Conservation (phyloP, 2,113 vertebrate genomes). For the Cyprinodon brontotheroides region DNA sequence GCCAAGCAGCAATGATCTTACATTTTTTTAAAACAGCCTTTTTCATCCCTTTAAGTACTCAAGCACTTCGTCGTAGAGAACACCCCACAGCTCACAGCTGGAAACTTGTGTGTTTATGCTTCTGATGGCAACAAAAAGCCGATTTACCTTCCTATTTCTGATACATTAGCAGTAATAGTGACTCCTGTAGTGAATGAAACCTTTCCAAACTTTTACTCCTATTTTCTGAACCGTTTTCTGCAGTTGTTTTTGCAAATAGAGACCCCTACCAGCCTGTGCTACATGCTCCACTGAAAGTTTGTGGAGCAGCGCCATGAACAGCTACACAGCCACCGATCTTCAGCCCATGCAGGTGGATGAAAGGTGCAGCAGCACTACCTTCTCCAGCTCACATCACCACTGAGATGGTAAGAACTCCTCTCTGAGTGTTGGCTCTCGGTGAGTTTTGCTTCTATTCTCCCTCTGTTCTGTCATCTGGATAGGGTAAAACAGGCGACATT, state of each 20-base stretch:
- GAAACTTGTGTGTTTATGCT: slow-evolving; percentile 17
- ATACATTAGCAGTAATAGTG: slow-evolving; percentile 20
- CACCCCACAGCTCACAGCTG: slow-evolving; percentile 4
- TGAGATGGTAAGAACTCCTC: slow-evolving; percentile 44
- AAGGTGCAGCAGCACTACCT: slow-evolving; percentile 47
- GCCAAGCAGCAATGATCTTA: neutral
- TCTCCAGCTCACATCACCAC: slow-evolving; percentile 45
- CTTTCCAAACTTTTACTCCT: slow-evolving; percentile 21
- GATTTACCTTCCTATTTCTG: slow-evolving; percentile 21
- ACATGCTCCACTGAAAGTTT: slow-evolving; percentile 31
- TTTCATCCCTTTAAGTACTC: slow-evolving; percentile 16
- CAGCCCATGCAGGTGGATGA: slow-evolving; percentile 47
- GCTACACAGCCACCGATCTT: slow-evolving; percentile 49
- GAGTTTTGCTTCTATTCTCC: slow-evolving; percentile 40
- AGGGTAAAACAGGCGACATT: slow-evolving; percentile 36
- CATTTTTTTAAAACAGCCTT: slow-evolving; percentile 33
- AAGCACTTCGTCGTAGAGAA: slow-evolving; percentile 33
- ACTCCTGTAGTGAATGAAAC: slow-evolving; percentile 16
- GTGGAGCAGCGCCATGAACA: slow-evolving; percentile 45
- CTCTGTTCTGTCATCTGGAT: slow-evolving; percentile 42
- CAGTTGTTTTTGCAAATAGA: slow-evolving; percentile 17
- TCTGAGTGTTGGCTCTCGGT: slow-evolving; percentile 49
- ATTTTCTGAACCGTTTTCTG: slow-evolving; percentile 12
- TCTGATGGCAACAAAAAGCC: slow-evolving; percentile 37
- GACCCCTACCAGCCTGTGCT: slow-evolving; percentile 27